Conservation (phyloP, 2,888 invertebrate genomes). For the Rhagium mordax region DNA sequence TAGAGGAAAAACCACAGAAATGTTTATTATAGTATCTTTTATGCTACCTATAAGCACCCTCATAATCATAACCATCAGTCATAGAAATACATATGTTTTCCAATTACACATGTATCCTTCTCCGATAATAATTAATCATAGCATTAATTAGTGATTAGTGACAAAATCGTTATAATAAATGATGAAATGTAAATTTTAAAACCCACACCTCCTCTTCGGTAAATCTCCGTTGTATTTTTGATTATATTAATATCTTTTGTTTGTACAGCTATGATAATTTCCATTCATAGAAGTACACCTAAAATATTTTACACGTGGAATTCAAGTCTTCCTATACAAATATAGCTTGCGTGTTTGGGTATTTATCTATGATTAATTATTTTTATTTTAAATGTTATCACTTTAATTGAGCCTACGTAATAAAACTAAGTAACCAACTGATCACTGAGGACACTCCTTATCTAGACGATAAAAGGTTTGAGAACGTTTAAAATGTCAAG, state of each 20-base stretch:
- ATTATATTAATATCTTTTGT: neutral
- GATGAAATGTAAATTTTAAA: neutral
- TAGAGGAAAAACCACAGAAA: no score
- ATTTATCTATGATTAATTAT: neutral
- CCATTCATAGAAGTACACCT: neutral
- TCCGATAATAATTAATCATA: neutral
- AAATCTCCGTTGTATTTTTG: neutral
- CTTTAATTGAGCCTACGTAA: neutral
- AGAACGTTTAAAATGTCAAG: no score
- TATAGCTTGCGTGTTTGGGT: no score
- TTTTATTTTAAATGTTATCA: neutral
- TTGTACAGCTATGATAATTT: neutral
- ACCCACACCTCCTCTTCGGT: neutral
- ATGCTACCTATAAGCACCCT: no score
- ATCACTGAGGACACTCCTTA: no score
- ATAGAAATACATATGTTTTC: no score
- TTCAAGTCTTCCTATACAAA: no score
- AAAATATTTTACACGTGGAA: neutral
- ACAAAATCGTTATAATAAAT: neutral
- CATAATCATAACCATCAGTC: no score
- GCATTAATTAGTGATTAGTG: neutral
- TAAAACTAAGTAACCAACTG: no score
- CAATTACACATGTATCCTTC: no score
- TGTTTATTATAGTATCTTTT: no score
- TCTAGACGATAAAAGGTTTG: no score